These are phyloP conservation scores for Montipora efflorescens DNA, from an alignment of 64 coral and sea anemone genomes.

Conservation along the genomic window DNA sequence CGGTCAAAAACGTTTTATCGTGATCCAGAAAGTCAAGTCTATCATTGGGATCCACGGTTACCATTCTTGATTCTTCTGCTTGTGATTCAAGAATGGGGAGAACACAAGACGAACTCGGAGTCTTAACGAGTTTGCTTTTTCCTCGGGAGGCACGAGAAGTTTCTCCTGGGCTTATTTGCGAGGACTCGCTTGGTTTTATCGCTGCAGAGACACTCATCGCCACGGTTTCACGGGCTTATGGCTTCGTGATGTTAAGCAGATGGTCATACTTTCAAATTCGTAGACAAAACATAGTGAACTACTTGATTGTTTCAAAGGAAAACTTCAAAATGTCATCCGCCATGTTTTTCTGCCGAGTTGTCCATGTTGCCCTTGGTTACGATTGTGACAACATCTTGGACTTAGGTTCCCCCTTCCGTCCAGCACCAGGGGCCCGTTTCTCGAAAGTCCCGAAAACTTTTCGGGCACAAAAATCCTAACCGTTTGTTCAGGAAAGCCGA, in stretches of 20 bases:
- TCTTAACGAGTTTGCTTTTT: constrained; percentile 65
- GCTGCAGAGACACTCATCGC: constrained; percentile 57
- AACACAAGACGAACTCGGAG: constrained; percentile 77
- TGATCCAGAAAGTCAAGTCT: constrained; percentile 28
- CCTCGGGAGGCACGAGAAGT: constrained; percentile 29
- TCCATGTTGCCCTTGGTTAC: constrained; percentile 33
- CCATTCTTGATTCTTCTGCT: constrained; percentile 30
- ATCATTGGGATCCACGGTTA: not conserved
- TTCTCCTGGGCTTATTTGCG: constrained; percentile 34
- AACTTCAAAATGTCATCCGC: constrained; percentile 23
- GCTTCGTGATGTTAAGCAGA: no score
- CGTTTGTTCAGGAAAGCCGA: no score
- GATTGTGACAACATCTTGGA: not conserved
- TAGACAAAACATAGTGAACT: not conserved
- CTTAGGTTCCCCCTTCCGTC: not conserved
- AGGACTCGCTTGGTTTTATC: constrained; percentile 49
- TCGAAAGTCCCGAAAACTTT: no score
- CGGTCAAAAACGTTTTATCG: constrained; percentile 85
- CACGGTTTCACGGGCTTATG: not conserved
- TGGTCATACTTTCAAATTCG: not conserved
- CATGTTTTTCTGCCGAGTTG: not conserved
- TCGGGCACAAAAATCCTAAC: no score
- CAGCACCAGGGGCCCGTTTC: no score
- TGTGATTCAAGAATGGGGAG: constrained; percentile 76
- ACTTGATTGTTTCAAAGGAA: not conserved